phyloP scores from a whole-genome alignment of 2,888 invertebrate genomes.

The Saturnia pavonia region DNA sequence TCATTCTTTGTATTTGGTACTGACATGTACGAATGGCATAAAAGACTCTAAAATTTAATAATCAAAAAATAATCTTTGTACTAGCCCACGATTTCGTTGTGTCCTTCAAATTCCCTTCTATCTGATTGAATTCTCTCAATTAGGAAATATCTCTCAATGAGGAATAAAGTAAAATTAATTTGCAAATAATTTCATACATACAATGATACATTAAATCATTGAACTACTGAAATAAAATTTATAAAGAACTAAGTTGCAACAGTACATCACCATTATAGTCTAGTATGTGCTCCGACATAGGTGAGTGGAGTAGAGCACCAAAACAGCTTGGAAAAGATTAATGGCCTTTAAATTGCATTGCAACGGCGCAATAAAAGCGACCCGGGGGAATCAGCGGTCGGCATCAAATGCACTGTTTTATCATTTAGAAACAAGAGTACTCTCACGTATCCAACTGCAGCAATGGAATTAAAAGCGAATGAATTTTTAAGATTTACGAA shows the following conservation, averaged over 20 bases:
- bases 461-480: constrained; percentile 52
- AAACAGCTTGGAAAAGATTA: constrained; percentile 72
- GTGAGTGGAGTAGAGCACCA: constrained; percentile 39
- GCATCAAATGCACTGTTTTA: constrained; percentile 62
- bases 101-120: too few relatives aligned
- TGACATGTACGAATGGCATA: too few relatives aligned
- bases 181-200: neutral
- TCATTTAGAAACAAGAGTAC: constrained; percentile 53
- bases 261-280: constrained; percentile 18
- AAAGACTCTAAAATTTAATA: too few relatives aligned
- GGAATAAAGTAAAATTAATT: neutral
- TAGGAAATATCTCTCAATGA: too few relatives aligned
- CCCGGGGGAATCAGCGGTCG: constrained; percentile 48
- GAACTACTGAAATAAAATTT: neutral
- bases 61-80: too few relatives aligned
- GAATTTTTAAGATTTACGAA: constrained; percentile 33
- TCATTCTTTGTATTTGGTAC: too few relatives aligned
- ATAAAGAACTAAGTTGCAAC: constrained; percentile 22
- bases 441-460: constrained; percentile 22
- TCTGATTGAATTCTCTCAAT: too few relatives aligned
- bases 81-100: too few relatives aligned
- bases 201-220: neutral
- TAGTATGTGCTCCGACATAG: constrained; percentile 13
- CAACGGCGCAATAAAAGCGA: constrained; percentile 73
- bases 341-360: constrained; percentile 78